These are phyloP conservation scores for Tapirus indicus DNA, from an alignment of 2,797 vertebrate species.

Conservation along the genomic window DNA sequence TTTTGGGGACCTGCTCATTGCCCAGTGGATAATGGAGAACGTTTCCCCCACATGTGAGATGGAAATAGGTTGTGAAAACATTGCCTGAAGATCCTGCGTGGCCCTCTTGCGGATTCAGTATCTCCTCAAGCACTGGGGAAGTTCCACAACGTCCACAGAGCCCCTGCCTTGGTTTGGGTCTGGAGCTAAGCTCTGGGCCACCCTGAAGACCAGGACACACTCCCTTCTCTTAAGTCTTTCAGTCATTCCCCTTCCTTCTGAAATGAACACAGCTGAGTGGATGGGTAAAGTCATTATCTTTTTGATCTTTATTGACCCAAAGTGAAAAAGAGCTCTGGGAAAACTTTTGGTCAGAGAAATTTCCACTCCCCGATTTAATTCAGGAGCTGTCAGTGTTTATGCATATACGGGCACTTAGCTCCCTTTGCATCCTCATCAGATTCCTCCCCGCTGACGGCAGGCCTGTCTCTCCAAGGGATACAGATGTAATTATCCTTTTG, in stretches of 20 bases:
- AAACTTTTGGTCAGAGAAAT: slow-evolving; percentile 47
- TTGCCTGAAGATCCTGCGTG: too few species aligned
- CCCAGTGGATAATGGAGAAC: neutral
- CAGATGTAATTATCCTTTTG: slow-evolving; percentile 76
- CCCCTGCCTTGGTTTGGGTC: neutral
- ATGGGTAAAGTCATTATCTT: neutral
- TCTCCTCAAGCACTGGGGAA: neutral
- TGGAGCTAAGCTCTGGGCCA: neutral
- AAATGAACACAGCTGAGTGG: neutral
- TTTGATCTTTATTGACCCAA: neutral
- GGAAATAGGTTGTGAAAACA: neutral
- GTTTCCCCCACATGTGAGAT: neutral
- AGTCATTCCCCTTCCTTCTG: neutral
- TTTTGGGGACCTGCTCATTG: neutral
- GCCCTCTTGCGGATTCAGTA: neutral
- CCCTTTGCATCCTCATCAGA: slow-evolving; percentile 49
- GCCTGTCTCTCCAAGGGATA: slow-evolving; percentile 75
- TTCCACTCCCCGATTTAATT: neutral
- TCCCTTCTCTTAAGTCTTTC: neutral
- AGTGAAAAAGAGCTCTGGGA: neutral
- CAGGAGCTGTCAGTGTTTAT: slow-evolving; percentile 46
- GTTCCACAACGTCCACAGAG: neutral
- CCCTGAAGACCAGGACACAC: neutral
- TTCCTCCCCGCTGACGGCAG: slow-evolving; percentile 71
- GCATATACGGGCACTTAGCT: slow-evolving; percentile 13